Percentiles rank a stretch among this genome's conserved stretches.
These are phyloP conservation scores for Masnerella sp. DNA, from an alignment of 2,888 invertebrate species.

Conservation along the genomic window DNA sequence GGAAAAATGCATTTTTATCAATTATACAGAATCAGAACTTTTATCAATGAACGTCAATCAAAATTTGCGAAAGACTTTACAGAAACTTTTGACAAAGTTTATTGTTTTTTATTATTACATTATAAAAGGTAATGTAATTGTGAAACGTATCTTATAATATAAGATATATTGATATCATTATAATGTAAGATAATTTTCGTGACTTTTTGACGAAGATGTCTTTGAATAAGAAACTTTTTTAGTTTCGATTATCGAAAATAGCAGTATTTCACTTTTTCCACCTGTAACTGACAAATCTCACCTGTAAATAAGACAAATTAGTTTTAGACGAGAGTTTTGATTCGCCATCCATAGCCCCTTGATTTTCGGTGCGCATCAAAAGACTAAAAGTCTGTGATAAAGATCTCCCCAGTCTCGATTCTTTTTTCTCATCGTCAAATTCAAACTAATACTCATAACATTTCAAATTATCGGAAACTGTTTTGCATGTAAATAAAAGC, in stretches of 20 bases:
- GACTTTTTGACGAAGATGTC: too few species aligned
- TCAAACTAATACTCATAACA: not conserved
- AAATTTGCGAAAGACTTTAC: not conserved
- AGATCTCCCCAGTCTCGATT: slow-evolving; percentile 1
- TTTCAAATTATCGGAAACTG: too few species aligned
- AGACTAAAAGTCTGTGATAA: slow-evolving; percentile 64
- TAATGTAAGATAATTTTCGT: too few species aligned
- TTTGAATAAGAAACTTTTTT: too few species aligned
- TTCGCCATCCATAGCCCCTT: not conserved
- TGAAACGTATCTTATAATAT: too few species aligned
- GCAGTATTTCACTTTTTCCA: not conserved
- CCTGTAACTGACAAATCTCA: not conserved
- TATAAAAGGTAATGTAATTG: too few species aligned
- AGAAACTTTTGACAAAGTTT: not conserved
- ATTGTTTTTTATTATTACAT: too few species aligned
- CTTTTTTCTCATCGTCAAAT: not conserved
- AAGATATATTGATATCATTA: too few species aligned
- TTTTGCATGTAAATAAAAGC: too few species aligned
- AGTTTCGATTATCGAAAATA: not conserved
- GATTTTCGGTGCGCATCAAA: slow-evolving; percentile 21
- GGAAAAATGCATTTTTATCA: not conserved
- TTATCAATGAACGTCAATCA: not conserved
- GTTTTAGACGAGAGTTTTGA: not conserved
- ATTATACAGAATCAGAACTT: not conserved
- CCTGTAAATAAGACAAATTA: not conserved